A percentile compares a stretch with the other conserved stretches of the same genome.
Conservation (phyloP, 2,888 invertebrate genomes). For the Agonopterix heracliana region DNA sequence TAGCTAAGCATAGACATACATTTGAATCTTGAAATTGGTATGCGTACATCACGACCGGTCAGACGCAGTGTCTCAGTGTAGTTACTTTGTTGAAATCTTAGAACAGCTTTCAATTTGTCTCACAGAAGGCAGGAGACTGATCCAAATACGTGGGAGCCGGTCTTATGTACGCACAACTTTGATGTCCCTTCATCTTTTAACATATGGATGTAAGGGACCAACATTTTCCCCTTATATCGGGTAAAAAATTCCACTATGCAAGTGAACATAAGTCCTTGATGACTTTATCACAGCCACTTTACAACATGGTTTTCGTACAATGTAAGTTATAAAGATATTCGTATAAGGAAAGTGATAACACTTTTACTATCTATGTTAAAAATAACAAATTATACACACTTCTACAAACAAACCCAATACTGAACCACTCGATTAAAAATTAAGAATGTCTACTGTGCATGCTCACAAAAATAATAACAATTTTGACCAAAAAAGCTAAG, state of each 20-base stretch:
- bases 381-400: slow-evolving; percentile 19
- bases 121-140: too few species aligned
- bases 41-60: too few species aligned
- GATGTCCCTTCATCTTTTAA: slow-evolving; percentile 40
- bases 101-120: too few species aligned
- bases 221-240: slow-evolving; percentile 10
- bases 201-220: slow-evolving; percentile 43
- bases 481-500: not conserved
- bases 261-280: slow-evolving; percentile 21
- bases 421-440: slow-evolving; percentile 33
- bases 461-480: not conserved
- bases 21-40: too few species aligned
- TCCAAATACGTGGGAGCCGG: too few species aligned
- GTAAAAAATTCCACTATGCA: slow-evolving; percentile 10
- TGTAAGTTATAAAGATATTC: slow-evolving; percentile 13
- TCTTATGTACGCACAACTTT: too few species aligned
- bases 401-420: slow-evolving; percentile 39
- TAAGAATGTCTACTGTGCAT: slow-evolving; percentile 20
- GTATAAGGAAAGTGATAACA: slow-evolving; percentile 22
- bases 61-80: too few species aligned
- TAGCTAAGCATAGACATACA: too few species aligned
- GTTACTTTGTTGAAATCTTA: too few species aligned
- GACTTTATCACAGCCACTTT: slow-evolving; percentile 58
- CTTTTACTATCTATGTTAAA: slow-evolving; percentile 10
- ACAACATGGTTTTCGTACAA: slow-evolving; percentile 34